Base-by-base conservation (phyloP, 2,113 vertebrate genomes). In the Ivindomyrus marchei region DNA sequence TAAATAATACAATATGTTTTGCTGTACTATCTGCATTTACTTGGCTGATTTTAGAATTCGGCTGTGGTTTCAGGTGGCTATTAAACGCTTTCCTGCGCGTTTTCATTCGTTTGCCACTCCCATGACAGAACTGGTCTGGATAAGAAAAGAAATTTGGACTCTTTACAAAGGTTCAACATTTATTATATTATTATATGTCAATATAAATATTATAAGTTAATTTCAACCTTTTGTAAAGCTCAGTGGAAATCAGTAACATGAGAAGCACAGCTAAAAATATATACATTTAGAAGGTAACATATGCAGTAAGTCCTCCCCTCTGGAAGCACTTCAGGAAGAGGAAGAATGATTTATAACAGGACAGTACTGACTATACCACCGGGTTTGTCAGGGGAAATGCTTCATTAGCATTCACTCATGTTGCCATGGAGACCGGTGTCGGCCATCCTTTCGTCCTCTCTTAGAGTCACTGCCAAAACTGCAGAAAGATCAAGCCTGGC, bases 381-480 rank as follows among this genome's bases (percentile, higher is more conserved):
- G 47, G 84, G 45, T 86, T 50, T 27, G 47, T 47, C 45, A 50
- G 21, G 47, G 84, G 47, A 86, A 47, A 86, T 86, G 45, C 45
- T 31, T 86, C 84, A 49, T 86, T 86, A 86, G 47, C 84, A 86
- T 47, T 86, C 84, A 47, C 46, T 86, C 84, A 47, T 27, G 84
- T 86, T 86, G 84, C 84, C 84, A 86, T 86, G 84, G 45, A 49
- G 84, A 86, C 84, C 84, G 0, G 84, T 47, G n/a, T 50, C 21
- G 45, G 84, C 84, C 47, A 47, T 47, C 46, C 84, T 50, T 86
- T 86, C 45, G 84, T 86, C 84, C 84, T 86, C 45, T 27, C 24
- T 80, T 39, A 80, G 74, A 80, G 74, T 80, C 36, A 80, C 74
- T 80, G 74, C 45, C 84, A 86, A 86, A 86, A 86, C 45, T 86